phyloP scores from a whole-genome alignment of 1,140 invertebrate genomes.

The Choristoneura fumiferana region DNA sequence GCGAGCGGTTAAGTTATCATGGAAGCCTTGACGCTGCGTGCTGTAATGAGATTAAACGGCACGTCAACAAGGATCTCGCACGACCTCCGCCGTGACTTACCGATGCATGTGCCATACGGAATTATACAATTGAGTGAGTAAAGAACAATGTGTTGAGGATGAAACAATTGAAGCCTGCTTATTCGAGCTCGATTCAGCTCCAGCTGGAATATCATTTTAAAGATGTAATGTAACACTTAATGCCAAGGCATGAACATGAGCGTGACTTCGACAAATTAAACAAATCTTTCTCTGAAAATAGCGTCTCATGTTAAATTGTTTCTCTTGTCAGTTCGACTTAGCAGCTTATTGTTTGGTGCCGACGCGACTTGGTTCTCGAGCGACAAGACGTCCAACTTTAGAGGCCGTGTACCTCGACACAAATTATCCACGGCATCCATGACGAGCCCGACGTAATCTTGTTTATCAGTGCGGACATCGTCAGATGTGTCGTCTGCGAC shows the following conservation, averaged over 20 bases:
- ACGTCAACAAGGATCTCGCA: constrained; percentile 24
- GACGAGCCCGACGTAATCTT: constrained; percentile 26
- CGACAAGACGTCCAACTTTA: neutral
- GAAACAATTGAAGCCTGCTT: too few relatives aligned
- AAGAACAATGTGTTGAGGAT: neutral
- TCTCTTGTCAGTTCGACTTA: too few relatives aligned
- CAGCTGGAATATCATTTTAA: too few relatives aligned
- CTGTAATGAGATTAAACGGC: constrained; percentile 61
- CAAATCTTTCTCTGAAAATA: too few relatives aligned
- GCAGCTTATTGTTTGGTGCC: too few relatives aligned
- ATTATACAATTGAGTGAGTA: constrained; percentile 18
- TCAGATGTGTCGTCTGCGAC: constrained; percentile 14
- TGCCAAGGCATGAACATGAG: too few relatives aligned
- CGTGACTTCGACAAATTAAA: too few relatives aligned
- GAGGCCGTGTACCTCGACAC: constrained; percentile 9
- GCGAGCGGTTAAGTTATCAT: constrained; percentile 65
- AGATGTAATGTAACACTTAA: too few relatives aligned
- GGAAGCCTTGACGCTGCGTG: constrained; percentile 56
- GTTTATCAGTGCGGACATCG: constrained; percentile 25
- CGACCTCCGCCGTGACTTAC: neutral
- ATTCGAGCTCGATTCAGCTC: too few relatives aligned
- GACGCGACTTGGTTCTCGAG: neutral
- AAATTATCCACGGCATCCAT: constrained; percentile 6
- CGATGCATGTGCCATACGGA: neutral
- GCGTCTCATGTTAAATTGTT: too few relatives aligned